Conservation (phyloP, 2,888 invertebrate species). For the Tryphoninae sp. region DNA sequence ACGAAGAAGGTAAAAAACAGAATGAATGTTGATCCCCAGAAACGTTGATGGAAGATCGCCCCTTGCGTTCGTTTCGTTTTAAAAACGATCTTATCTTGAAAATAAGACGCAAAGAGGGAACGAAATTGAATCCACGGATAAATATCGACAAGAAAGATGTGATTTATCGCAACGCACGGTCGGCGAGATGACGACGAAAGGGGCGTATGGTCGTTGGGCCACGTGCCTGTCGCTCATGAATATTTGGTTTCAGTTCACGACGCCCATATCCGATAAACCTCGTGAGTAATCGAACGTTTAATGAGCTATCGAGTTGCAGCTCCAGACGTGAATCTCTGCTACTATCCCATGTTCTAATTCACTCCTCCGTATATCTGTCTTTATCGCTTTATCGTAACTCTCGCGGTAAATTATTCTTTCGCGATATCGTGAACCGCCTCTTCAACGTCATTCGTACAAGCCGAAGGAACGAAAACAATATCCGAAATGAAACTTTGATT, state of each 20-base stretch:
- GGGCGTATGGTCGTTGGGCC: constrained; percentile 78
- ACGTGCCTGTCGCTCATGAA: constrained; percentile 72
- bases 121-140: background rate
- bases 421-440: background rate
- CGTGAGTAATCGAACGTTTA: constrained; percentile 70
- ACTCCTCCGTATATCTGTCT: constrained; percentile 36
- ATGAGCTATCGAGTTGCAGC: constrained; percentile 61
- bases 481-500: background rate
- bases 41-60: background rate
- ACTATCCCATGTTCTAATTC: constrained; percentile 39
- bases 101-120: background rate
- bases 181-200: constrained; percentile 55
- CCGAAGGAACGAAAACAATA: background rate
- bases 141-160: background rate
- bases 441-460: background rate
- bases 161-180: background rate
- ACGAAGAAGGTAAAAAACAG: no score
- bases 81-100: background rate
- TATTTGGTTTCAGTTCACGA: constrained; percentile 71
- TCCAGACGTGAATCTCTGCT: constrained; percentile 51
- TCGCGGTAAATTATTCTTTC: background rate
- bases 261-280: constrained; percentile 74
- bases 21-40: no score
- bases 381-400: constrained; percentile 6
- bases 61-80: background rate